Conservation (phyloP, 2,797 vertebrate genomes). For the Coreius guichenoti region DNA sequence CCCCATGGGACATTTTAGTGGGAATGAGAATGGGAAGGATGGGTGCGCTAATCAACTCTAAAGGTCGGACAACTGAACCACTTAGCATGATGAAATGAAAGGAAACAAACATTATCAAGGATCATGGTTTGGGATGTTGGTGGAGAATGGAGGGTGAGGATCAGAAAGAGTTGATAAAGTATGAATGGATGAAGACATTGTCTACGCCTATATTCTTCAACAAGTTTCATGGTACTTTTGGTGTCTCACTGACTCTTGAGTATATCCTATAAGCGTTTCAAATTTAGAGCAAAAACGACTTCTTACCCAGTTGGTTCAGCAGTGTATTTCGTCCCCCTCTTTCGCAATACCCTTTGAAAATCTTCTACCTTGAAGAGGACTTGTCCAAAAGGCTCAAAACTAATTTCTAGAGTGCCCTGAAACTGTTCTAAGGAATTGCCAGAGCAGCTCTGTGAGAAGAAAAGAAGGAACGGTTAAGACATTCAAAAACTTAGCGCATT, state of each 20-base stretch:
- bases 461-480: conserved; percentile 41
- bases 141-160: conserved; percentile 28
- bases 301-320: neutral
- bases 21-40: conserved; percentile 69
- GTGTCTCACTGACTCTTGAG: neutral
- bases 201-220: neutral
- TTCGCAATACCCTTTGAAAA: neutral
- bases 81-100: conserved; percentile 77
- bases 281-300: neutral
- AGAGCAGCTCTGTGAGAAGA: conserved; percentile 34
- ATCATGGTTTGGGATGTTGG: conserved; percentile 52
- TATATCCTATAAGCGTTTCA: neutral
- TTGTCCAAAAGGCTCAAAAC: neutral
- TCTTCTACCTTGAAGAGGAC: neutral
- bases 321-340: neutral
- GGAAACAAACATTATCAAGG: conserved; percentile 55
- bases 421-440: neutral
- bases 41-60: conserved; percentile 74
- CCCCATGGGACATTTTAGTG: conserved; percentile 73
- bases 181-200: conserved; percentile 54
- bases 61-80: conserved; percentile 70
- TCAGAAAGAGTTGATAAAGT: neutral
- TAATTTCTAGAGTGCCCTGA: neutral
- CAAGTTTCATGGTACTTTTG: neutral
- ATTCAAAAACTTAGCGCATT: neutral